Evolutionary conservation across 2,888 invertebrate genomes (phyloP).

Genomic region (Nezara viridula): DNA sequence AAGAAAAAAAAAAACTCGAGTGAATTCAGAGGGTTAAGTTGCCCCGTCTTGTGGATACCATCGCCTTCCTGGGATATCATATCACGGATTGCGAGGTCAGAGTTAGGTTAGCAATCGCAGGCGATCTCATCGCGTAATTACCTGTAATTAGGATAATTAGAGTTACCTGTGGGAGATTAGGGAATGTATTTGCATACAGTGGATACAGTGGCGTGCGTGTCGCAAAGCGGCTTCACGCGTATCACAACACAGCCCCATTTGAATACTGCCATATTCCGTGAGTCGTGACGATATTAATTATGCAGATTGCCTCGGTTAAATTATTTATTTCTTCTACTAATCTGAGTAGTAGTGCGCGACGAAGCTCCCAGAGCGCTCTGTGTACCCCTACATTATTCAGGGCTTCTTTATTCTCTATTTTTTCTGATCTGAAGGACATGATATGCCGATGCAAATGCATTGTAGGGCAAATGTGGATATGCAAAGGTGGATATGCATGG

Average conservation of each 20-base stretch:
- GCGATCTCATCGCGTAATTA: constrained; percentile 37
- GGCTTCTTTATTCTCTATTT: background rate
- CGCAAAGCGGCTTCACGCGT: constrained; percentile 31
- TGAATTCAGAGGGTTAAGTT: background rate
- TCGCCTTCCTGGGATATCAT: background rate
- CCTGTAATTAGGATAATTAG: constrained; percentile 29
- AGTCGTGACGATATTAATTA: constrained; percentile 49
- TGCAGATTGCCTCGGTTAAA: constrained; percentile 18
- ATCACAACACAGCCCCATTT: constrained; percentile 11
- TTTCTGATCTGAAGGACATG: constrained; percentile 1
- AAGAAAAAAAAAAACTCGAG: background rate
- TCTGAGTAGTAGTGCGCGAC: background rate
- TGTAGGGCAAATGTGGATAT: background rate
- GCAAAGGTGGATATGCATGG: constrained; percentile 1
- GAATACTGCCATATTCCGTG: constrained; percentile 54
- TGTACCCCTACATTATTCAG: constrained; percentile 23
- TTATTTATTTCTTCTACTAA: constrained; percentile 39
- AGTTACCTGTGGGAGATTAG: constrained; percentile 39
- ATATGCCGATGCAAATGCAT: constrained; percentile 10
- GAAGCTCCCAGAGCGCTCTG: constrained; percentile 38
- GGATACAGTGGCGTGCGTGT: constrained; percentile 43
- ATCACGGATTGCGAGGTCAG: background rate
- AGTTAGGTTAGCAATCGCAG: background rate
- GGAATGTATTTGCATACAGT: constrained; percentile 40
- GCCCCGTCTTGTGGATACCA: background rate